phyloP scores from a whole-genome alignment of 2,797 vertebrate species.

The Galagoides demidoff region DNA sequence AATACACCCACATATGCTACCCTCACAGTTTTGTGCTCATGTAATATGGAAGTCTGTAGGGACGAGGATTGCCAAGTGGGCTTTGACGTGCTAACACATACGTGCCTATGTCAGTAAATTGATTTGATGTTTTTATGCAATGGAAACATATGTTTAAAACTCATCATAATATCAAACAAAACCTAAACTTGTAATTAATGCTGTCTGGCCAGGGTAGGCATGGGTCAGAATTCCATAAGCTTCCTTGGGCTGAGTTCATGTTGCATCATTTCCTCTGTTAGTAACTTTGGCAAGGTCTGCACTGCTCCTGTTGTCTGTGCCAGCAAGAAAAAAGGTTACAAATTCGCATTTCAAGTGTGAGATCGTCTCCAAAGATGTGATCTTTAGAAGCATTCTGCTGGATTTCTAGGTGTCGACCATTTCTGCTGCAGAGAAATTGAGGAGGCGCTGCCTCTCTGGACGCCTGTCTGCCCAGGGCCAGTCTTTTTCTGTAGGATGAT shows the following conservation, averaged over 20 bases:
- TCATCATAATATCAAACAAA: background rate
- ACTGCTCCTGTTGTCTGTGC: background rate
- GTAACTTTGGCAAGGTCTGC: background rate
- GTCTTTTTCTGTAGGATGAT: background rate
- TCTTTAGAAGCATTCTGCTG: background rate
- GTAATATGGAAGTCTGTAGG: background rate
- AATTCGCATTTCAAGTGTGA: background rate
- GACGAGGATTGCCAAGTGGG: background rate
- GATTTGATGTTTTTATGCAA: background rate
- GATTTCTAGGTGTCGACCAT: background rate
- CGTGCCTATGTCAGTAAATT: background rate
- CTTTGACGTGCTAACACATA: background rate
- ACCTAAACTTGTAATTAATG: background rate
- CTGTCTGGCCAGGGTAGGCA: background rate
- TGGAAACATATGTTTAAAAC: background rate
- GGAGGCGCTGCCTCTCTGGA: background rate
- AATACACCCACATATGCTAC: background rate
- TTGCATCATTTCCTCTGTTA: constrained; percentile 18
- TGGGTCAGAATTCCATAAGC: background rate
- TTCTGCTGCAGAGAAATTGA: background rate
- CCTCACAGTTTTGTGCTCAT: background rate
- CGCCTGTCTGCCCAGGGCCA: background rate
- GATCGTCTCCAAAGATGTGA: background rate
- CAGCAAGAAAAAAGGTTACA: background rate
- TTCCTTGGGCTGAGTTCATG: background rate